Evolutionary conservation across 2,888 invertebrate species (phyloP).

Genomic region (Eristalis tenax): DNA sequence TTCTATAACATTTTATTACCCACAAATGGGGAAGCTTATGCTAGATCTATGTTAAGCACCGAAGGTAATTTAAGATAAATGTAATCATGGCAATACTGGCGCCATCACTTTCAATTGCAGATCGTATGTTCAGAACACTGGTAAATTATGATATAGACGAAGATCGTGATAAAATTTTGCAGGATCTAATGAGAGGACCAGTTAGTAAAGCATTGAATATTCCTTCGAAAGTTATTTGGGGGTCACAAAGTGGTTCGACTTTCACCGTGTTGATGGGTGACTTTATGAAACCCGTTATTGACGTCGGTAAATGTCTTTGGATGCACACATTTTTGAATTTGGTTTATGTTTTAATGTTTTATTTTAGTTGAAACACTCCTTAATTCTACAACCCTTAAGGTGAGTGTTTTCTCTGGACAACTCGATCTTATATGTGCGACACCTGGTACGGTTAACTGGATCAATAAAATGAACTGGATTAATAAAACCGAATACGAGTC

Average conservation of each 20-base stretch:
- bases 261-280: conserved; percentile 85
- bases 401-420: conserved; percentile 89
- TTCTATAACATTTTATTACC: conserved; percentile 89
- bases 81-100: not conserved
- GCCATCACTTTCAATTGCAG: not conserved
- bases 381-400: conserved; percentile 85
- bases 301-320: conserved; percentile 82
- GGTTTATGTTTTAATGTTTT: not conserved
- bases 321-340: not conserved
- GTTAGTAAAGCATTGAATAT: conserved; percentile 87
- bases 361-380: conserved; percentile 86
- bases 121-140: conserved; percentile 78
- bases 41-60: conserved; percentile 68
- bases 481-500: conserved; percentile 84
- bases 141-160: conserved; percentile 77
- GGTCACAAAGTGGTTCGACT: conserved; percentile 84
- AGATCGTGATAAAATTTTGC: conserved; percentile 77
- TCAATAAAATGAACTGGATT: conserved; percentile 86
- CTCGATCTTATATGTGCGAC: conserved; percentile 93
- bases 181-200: conserved; percentile 86
- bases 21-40: conserved; percentile 77
- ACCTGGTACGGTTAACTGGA: conserved; percentile 89
- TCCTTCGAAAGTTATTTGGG: conserved; percentile 86
- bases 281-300: conserved; percentile 91
- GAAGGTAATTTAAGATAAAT: conserved; percentile 37